phyloP scores from a whole-genome alignment of 2,113 vertebrate genomes.

The Semnornis frantzii region DNA sequence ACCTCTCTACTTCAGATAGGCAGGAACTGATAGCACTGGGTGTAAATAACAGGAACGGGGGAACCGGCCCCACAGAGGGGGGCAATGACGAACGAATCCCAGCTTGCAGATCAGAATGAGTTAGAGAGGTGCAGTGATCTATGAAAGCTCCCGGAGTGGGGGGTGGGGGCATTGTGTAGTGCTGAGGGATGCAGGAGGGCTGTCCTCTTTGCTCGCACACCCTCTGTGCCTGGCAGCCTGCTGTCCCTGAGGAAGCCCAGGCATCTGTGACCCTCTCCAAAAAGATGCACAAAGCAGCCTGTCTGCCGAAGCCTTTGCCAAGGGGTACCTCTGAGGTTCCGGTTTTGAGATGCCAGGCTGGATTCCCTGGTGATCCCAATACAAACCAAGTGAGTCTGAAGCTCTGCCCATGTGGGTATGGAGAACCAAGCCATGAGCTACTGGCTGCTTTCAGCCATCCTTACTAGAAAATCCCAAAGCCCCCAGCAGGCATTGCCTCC shows the following conservation, averaged over 20 bases:
- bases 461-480: not conserved
- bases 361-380: not conserved
- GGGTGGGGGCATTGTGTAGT: no score
- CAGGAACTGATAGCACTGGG: constrained; percentile 10
- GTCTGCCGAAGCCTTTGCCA: not conserved
- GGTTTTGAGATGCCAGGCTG: not conserved
- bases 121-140: not conserved
- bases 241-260: not conserved
- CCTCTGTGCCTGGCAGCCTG: not conserved
- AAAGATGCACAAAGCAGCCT: not conserved
- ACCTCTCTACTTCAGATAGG: constrained; percentile 1
- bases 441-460: not conserved
- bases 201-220: accelerated
- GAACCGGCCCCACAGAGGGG: not conserved
- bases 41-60: not conserved
- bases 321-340: not conserved
- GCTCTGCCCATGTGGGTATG: not conserved
- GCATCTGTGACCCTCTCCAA: not conserved
- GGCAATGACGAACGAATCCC: not conserved
- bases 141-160: accelerated
- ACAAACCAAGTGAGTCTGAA: not conserved
- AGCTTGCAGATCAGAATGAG: not conserved
- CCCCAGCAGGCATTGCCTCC: not conserved
- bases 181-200: not conserved
- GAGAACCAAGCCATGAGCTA: accelerated